Percentiles rank a stretch among this genome's conserved stretches.
Evolutionary conservation across 2,113 vertebrate species (phyloP).

Genomic region (Oryctolagus cuniculus): DNA sequence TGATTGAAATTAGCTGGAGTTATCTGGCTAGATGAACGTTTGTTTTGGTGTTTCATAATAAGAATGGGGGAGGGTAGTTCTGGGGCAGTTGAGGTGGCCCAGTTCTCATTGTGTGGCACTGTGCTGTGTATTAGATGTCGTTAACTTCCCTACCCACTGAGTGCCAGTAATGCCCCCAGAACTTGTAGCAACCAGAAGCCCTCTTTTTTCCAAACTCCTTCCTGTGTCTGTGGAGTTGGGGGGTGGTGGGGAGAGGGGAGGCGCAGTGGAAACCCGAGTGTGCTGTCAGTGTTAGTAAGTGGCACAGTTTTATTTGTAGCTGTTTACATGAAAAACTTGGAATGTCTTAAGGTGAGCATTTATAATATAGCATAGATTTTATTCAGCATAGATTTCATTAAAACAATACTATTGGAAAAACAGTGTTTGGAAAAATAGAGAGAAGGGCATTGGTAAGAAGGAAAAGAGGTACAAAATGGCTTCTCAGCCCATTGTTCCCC

Average conservation of each 20-base stretch:
- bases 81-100: neutral
- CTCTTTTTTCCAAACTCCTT: neutral
- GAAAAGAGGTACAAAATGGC: neutral
- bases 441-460: slow-evolving; percentile 6
- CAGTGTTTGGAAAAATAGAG: neutral
- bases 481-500: neutral
- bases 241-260: neutral
- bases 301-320: neutral
- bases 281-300: neutral
- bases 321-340: neutral
- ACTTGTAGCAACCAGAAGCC: neutral
- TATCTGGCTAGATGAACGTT: neutral
- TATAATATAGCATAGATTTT: slow-evolving; percentile 16
- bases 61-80: neutral
- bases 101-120: neutral
- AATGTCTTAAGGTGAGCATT: neutral
- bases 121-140: neutral
- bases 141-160: neutral
- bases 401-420: neutral
- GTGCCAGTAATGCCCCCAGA: no score
- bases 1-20: neutral
- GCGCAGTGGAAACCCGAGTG: neutral
- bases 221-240: no score
- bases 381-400: slow-evolving; percentile 43
- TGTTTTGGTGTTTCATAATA: neutral